A percentile compares a stretch with the other conserved stretches of the same genome.
Conservation (phyloP, 2,113 vertebrate species). For the Aramus guarauna region DNA sequence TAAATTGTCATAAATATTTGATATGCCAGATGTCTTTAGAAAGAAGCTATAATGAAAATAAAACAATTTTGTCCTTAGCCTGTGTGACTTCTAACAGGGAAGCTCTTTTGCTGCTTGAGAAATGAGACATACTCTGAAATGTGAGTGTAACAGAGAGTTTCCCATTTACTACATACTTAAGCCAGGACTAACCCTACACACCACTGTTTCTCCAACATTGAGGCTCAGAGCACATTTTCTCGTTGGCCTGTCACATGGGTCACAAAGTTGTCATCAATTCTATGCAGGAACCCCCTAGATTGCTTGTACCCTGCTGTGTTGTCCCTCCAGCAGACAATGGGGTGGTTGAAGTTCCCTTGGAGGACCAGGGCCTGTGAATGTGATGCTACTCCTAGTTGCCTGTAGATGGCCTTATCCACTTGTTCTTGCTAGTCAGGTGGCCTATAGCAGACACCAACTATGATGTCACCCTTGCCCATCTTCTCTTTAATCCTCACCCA, state of each 20-base stretch:
- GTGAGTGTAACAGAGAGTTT: neutral
- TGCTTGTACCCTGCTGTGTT: neutral
- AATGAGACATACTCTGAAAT: neutral
- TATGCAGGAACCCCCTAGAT: neutral
- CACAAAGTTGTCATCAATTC: neutral
- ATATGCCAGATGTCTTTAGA: neutral
- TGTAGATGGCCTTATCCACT: neutral
- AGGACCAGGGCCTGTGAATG: neutral
- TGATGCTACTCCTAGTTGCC: neutral
- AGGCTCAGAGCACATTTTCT: neutral
- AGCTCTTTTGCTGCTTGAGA: neutral
- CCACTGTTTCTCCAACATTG: fast-evolving
- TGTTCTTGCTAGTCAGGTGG: neutral
- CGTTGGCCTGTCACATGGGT: neutral
- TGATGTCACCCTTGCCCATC: neutral
- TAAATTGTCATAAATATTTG: neutral
- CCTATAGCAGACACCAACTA: neutral
- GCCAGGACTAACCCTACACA: neutral
- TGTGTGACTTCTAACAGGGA: neutral
- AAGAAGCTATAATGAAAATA: neutral
- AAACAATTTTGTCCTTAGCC: neutral
- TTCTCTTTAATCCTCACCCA: neutral
- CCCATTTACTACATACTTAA: neutral
- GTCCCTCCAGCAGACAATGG: neutral
- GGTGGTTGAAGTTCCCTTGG: neutral